Base-by-base conservation (phyloP, 53 echinoderm and acorn worm genomes). In the Patiria pectinifera region DNA sequence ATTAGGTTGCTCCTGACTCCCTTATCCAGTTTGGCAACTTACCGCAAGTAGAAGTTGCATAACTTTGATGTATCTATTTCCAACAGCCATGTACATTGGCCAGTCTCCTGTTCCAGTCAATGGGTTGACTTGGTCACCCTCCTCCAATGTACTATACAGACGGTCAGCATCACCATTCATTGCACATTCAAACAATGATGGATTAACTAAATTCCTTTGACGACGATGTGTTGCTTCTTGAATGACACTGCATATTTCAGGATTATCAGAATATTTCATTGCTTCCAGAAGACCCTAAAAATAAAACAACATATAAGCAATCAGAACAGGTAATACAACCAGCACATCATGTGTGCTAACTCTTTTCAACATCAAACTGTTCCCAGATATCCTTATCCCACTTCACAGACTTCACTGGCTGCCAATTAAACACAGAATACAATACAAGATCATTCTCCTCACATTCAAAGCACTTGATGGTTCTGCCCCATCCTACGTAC, bases 101-200 rank as follows among this genome's bases (percentile, higher is more conserved):
- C 98, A 98, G 72, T 97, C 97, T 14, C 94, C 96, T 45, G 93
- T 91, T 0, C 95, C 95, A 18, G 98, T 98, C 58, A 96, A 71
- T 13, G 98, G 98, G 74, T 98, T 98, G 22, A 98, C 96, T 82
- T 96, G 85, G 82, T 98, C 98, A 2, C 96, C 98, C 44, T 96
- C 96, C 76, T 98, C 98, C 45, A 98, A 75, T 45, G 91, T 92
- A 82, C 96, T 93, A 75, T 91, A 96, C 45, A 98, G 87, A 76
- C 92, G 93, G 14, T 92, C 86, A 23, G 95, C 98, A 85, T 98
- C 93, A 10, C 98, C 98, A 75, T 96, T 96, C 95, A 96, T 95
- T 53, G 96, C 95, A 83, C 95, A 94, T 75, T 96, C 96, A 91
- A 98, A 98, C n/a, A 96, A 89, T 23, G 93, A 83, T 35, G 98